Conservation (phyloP, 2,888 invertebrate genomes). For the Drosophila fungiperda region DNA sequence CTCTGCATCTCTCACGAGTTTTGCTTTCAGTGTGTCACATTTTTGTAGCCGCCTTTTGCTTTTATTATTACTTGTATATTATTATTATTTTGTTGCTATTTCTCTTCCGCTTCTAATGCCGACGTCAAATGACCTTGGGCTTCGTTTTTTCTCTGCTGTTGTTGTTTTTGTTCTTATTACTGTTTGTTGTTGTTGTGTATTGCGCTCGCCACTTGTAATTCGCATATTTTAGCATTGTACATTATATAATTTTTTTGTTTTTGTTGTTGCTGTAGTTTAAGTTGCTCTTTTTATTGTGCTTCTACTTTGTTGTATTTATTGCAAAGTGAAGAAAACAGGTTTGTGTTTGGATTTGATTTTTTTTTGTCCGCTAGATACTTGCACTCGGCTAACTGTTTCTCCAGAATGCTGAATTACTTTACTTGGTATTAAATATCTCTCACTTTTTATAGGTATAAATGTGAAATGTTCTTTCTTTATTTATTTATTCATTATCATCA, state of each 20-base stretch:
- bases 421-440: conserved; percentile 22
- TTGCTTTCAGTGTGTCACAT: conserved; percentile 74
- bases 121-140: conserved; percentile 71
- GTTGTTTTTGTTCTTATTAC: conserved; percentile 25
- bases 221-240: conserved; percentile 68
- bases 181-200: conserved; percentile 16
- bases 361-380: conserved; percentile 51
- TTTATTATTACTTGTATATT: conserved; percentile 57
- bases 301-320: background rate
- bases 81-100: conserved; percentile 66
- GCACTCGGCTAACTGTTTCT: conserved; percentile 61
- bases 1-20: conserved; percentile 18
- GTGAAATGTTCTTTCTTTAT: conserved; percentile 16
- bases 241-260: conserved; percentile 65
- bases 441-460: conserved; percentile 15
- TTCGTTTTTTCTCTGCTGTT: conserved; percentile 41
- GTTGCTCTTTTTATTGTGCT: conserved; percentile 19
- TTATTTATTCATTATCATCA: conserved; percentile 4
- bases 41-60: conserved; percentile 52
- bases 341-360: conserved; percentile 23
- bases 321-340: conserved; percentile 34
- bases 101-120: conserved; percentile 78
- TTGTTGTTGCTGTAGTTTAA: background rate
- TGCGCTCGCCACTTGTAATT: conserved; percentile 72
- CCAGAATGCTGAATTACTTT: conserved; percentile 22